These are phyloP conservation scores for Zoanthus sansibaricus DNA, from an alignment of 92 coral and sea anemone species.

Conservation along the genomic window DNA sequence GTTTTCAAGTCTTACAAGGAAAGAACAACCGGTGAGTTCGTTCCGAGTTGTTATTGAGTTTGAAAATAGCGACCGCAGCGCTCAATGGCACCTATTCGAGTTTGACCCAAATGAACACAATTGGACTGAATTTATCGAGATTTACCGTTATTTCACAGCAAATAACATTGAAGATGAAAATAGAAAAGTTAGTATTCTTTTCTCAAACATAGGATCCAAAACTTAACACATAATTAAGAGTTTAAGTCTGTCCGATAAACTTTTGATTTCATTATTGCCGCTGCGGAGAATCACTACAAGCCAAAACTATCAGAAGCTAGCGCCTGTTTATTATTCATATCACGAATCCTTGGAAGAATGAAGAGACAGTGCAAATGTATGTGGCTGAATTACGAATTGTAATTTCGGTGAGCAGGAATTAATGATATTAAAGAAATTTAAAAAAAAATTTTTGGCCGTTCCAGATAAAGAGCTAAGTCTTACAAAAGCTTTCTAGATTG, in stretches of 20 bases:
- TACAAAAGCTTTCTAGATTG: constrained; percentile 24
- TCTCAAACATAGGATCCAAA: background rate
- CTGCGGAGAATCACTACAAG: constrained; percentile 10
- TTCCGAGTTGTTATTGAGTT: constrained; percentile 15
- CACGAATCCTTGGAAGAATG: background rate
- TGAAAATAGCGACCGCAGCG: constrained; percentile 14
- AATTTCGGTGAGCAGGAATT: constrained; percentile 16
- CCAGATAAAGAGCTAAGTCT: constrained; percentile 3
- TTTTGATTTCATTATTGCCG: constrained; percentile 2
- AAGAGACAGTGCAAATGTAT: constrained; percentile 15
- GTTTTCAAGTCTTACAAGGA: background rate
- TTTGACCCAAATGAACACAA: constrained; percentile 11
- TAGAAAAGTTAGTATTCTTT: constrained; percentile 9
- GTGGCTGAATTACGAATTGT: constrained; percentile 18
- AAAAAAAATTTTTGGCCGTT: background rate
- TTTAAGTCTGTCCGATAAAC: background rate
- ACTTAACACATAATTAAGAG: background rate
- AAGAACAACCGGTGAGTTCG: constrained; percentile 4
- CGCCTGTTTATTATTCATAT: constrained; percentile 8
- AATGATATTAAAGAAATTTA: background rate
- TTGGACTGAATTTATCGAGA: constrained; percentile 23
- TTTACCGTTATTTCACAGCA: constrained; percentile 7
- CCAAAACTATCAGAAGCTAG: constrained; percentile 10
- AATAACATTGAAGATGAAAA: constrained; percentile 18
- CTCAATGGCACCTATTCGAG: background rate